A percentile compares a stretch with the other conserved stretches of the same genome.
phyloP scores from a whole-genome alignment of 1,140 invertebrate species.

The Drosophila simulans region DNA sequence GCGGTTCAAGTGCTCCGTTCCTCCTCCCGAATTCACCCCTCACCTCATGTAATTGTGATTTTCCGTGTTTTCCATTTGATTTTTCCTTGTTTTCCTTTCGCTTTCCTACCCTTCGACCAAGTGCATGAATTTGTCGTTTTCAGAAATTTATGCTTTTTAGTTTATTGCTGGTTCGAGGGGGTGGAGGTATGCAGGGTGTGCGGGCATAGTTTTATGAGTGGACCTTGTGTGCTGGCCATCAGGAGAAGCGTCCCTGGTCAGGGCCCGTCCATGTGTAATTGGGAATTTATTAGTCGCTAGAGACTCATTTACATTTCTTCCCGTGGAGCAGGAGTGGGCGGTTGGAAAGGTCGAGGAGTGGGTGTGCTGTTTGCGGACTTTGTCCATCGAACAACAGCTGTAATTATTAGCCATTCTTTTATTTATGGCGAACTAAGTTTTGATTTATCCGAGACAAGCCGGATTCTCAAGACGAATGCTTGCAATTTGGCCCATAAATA shows the following conservation, averaged over 20 bases:
- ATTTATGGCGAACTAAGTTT: conserved; percentile 71
- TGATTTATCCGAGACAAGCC: conserved; percentile 55
- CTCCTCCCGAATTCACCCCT: conserved; percentile 22
- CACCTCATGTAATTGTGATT: conserved; percentile 66
- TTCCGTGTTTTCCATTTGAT: conserved; percentile 75
- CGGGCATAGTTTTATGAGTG: conserved; percentile 58
- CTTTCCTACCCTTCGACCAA: conserved; percentile 19
- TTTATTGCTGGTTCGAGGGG: conserved; percentile 55
- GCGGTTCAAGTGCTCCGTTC: conserved; percentile 33
- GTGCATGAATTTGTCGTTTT: conserved; percentile 67
- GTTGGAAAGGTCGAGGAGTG: background rate
- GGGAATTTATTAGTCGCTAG: conserved; percentile 79
- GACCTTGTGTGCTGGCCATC: conserved; percentile 43
- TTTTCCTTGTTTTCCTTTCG: conserved; percentile 44
- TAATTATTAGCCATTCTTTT: conserved; percentile 78
- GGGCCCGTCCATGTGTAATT: conserved; percentile 72
- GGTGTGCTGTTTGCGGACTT: background rate
- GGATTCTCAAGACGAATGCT: conserved; percentile 35
- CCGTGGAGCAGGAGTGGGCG: conserved; percentile 6
- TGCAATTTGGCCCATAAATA: conserved; percentile 32
- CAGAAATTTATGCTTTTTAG: conserved; percentile 80
- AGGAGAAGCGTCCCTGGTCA: conserved; percentile 14
- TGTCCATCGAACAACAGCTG: conserved; percentile 31
- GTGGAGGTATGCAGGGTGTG: conserved; percentile 13
- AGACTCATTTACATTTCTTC: conserved; percentile 79